These are phyloP conservation scores for Euleptes europaea DNA, from an alignment of 2,113 vertebrate genomes.

Conservation along the genomic window DNA sequence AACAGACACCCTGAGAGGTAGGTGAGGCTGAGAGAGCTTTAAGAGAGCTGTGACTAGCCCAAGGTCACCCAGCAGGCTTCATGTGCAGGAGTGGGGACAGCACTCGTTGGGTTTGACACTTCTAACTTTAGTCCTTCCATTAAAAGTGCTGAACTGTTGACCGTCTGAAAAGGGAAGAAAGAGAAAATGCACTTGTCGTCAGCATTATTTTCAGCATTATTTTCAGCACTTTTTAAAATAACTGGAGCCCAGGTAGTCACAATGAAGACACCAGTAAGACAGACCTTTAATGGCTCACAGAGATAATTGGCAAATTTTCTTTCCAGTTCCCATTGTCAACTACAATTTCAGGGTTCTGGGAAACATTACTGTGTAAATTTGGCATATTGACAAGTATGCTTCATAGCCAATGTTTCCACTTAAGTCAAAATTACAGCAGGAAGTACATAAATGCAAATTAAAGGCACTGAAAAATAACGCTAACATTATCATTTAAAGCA, in stretches of 20 bases:
- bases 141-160: background rate
- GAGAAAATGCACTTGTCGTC: background rate
- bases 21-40: too few species aligned
- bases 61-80: too few species aligned
- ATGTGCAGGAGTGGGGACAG: too few species aligned
- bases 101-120: background rate
- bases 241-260: background rate
- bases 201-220: background rate
- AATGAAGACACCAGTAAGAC: rapidly evolving
- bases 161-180: background rate
- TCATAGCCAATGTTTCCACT: constrained; percentile 44
- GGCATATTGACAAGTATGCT: constrained; percentile 46
- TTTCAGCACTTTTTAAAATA: background rate
- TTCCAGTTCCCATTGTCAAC: constrained; percentile 10
- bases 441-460: constrained; percentile 61
- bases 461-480: constrained; percentile 35
- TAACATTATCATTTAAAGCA: constrained; percentile 9
- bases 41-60: too few species aligned
- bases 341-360: constrained; percentile 28
- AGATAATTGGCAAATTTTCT: background rate
- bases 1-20: too few species aligned
- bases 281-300: background rate
- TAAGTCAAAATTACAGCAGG: constrained; percentile 49
- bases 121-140: background rate
- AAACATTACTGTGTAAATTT: constrained; percentile 37